phyloP scores from a whole-genome alignment of 2,797 vertebrate genomes.

The Clarias platycephalus region DNA sequence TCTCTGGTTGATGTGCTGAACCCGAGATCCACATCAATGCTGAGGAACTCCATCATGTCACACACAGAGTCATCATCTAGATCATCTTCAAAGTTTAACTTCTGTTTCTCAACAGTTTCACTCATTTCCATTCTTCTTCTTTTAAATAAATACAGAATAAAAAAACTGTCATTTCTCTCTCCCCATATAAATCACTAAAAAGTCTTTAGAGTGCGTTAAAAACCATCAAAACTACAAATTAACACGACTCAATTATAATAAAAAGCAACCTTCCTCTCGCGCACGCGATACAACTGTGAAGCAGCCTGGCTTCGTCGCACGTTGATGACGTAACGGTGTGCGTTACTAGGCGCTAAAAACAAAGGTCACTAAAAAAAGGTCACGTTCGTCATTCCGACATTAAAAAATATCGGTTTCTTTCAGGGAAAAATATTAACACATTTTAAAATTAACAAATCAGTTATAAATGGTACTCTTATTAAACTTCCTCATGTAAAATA shows the following conservation, averaged over 20 bases:
- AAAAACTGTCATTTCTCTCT: not conserved
- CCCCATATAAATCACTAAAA: not conserved
- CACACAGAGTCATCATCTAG: not conserved
- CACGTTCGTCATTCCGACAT: too few species aligned
- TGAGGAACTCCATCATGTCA: slow-evolving; percentile 32
- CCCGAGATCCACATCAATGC: slow-evolving; percentile 36
- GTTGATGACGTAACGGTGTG: not conserved
- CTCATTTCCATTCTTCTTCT: slow-evolving; percentile 10
- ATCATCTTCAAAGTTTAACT: not conserved
- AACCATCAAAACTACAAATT: not conserved
- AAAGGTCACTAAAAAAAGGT: too few species aligned
- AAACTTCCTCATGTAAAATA: too few species aligned
- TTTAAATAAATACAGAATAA: not conserved
- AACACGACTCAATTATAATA: not conserved
- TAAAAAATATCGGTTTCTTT: too few species aligned
- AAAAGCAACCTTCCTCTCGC: too few species aligned
- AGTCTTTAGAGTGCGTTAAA: not conserved
- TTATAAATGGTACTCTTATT: too few species aligned
- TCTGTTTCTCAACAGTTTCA: not conserved
- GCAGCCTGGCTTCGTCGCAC: not conserved
- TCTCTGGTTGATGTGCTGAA: not conserved
- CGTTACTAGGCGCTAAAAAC: too few species aligned
- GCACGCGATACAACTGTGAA: not conserved
- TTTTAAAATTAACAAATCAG: too few species aligned
- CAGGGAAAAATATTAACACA: too few species aligned